Conservation (phyloP, 1,140 invertebrate species). For the Pectinophora gossypiella region DNA sequence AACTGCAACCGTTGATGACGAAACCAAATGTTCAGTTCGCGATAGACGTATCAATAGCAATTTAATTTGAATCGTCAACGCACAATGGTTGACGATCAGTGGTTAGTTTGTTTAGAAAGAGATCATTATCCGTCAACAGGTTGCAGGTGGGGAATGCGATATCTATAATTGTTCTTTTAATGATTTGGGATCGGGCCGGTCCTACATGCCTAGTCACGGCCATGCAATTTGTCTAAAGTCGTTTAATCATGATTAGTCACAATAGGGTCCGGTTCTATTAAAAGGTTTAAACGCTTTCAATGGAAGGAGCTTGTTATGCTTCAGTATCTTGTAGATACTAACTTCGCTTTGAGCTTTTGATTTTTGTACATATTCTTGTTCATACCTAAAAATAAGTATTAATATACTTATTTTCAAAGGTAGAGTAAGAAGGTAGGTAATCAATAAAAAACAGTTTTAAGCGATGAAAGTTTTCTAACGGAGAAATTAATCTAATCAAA, state of each 20-base stretch:
- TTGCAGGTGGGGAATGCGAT: constrained; percentile 70
- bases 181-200: constrained; percentile 62
- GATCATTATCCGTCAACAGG: constrained; percentile 69
- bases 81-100: constrained; percentile 25
- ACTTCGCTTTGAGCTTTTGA: background rate
- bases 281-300: constrained; percentile 56
- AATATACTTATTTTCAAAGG: no score
- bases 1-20: no score
- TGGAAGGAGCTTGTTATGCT: constrained; percentile 41
- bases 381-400: no score
- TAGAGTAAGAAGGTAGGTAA: no score
- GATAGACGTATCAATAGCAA: constrained; percentile 12
- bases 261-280: constrained; percentile 66
- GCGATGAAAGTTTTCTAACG: no score
- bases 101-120: constrained; percentile 59
- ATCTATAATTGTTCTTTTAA: constrained; percentile 75
- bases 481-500: no score
- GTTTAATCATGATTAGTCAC: constrained; percentile 74
- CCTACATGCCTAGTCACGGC: constrained; percentile 68
- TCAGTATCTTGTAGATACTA: background rate
- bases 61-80: constrained; percentile 26
- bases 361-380: background rate
- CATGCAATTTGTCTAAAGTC: constrained; percentile 73
- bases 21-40: constrained; percentile 1
- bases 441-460: no score